Conservation (phyloP, 2,797 vertebrate species). For the Spondyliosoma cantharus region DNA sequence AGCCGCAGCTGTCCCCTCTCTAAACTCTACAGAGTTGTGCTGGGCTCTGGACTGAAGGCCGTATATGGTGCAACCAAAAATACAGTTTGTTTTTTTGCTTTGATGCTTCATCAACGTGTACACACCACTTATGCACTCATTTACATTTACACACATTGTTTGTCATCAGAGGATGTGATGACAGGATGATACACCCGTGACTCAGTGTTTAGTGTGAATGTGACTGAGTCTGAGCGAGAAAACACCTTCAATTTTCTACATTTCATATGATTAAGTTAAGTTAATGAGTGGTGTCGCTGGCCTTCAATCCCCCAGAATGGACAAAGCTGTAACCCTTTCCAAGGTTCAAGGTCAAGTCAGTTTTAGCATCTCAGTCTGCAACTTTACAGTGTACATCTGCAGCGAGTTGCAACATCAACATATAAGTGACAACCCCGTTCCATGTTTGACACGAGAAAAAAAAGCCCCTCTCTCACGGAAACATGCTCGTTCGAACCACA, state of each 20-base stretch:
- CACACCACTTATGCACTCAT: neutral
- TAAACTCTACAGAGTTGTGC: conserved; percentile 30
- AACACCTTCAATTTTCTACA: neutral
- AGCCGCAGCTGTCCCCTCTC: conserved; percentile 65
- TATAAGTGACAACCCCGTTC: conserved; percentile 46
- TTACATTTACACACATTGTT: conserved; percentile 27
- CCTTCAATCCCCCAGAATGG: conserved; percentile 1
- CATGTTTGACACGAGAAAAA: conserved; percentile 45
- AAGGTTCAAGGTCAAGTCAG: conserved; percentile 1
- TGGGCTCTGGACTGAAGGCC: conserved; percentile 17
- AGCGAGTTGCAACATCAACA: conserved; percentile 50
- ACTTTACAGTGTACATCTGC: conserved; percentile 14
- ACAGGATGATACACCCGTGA: conserved; percentile 8
- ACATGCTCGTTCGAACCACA: conserved; percentile 62
- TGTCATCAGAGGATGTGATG: conserved; percentile 27
- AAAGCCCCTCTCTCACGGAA: conserved; percentile 67
- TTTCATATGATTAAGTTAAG: conserved; percentile 1
- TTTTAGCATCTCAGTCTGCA: neutral
- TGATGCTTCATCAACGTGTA: conserved; percentile 17
- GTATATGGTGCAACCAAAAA: conserved; percentile 53
- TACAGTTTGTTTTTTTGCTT: conserved; percentile 29
- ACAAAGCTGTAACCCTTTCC: neutral
- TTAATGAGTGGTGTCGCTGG: neutral
- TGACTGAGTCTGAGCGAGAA: neutral
- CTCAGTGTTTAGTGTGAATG: neutral